These are phyloP conservation scores for Holothuria glaberrima DNA, from an alignment of 35 echinoderm and acorn worm species.

Conservation along the genomic window DNA sequence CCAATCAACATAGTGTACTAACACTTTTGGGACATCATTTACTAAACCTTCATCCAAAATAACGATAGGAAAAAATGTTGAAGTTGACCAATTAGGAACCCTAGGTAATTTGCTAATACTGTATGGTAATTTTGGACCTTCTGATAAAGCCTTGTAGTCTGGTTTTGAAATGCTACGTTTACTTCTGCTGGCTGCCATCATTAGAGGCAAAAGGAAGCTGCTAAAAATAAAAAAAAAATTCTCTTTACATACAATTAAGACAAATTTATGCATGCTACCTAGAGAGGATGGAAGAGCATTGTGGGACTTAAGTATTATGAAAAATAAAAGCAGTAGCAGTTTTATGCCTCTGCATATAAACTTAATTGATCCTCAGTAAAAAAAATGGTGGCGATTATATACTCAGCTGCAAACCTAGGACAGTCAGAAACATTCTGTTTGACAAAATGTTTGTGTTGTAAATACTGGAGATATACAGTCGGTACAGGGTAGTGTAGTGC, in stretches of 20 bases:
- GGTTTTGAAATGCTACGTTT: not conserved
- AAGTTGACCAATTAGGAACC: constrained; percentile 44
- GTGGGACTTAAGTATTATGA: not conserved
- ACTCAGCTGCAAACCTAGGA: too few relatives aligned
- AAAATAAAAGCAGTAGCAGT: too few relatives aligned
- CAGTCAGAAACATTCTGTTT: too few relatives aligned
- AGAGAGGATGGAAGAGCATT: not conserved
- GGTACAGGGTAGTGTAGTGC: too few relatives aligned
- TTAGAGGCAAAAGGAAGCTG: not conserved
- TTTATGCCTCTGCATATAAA: too few relatives aligned
- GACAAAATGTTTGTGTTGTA: too few relatives aligned
- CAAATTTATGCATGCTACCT: not conserved
- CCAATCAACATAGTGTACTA: constrained; percentile 68
- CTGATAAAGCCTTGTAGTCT: constrained; percentile 25
- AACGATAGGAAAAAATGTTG: constrained; percentile 38
- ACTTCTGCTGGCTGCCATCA: not conserved
- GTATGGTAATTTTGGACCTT: constrained; percentile 10
- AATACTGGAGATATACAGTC: too few relatives aligned
- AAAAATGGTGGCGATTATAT: too few relatives aligned
- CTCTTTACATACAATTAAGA: too few relatives aligned
- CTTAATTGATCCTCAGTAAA: too few relatives aligned
- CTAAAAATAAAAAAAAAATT: not conserved
- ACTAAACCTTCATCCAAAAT: constrained; percentile 43
- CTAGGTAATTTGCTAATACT: not conserved
- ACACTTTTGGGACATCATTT: constrained; percentile 18